Conservation (phyloP, 1,140 invertebrate species). For the Polypedilum pembai region DNA sequence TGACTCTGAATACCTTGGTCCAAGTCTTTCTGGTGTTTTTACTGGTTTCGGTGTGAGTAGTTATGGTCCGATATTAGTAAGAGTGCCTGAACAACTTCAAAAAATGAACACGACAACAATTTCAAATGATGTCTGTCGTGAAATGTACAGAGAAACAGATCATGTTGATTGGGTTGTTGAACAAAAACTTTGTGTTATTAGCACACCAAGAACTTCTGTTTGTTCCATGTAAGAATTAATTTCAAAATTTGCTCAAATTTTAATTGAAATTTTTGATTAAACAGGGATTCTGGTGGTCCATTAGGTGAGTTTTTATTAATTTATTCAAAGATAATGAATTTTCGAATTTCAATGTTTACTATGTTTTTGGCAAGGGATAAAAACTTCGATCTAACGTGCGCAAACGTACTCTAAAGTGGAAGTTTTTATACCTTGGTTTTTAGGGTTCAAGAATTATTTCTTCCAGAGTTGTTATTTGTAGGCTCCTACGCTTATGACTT, state of each 20-base stretch:
- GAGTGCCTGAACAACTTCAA: neutral
- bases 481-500: too few relatives aligned
- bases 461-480: too few relatives aligned
- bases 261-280: neutral
- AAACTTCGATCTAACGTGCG: too few relatives aligned
- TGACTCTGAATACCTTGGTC: neutral
- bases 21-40: neutral
- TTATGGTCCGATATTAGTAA: neutral
- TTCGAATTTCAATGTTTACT: too few relatives aligned
- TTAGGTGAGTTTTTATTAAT: neutral
- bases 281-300: neutral
- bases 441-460: too few relatives aligned
- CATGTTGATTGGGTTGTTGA: neutral
- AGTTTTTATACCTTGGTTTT: too few relatives aligned
- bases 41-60: neutral
- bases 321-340: too few relatives aligned
- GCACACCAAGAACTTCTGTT: constrained; percentile 22
- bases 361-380: too few relatives aligned
- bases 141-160: neutral
- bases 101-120: neutral
- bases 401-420: too few relatives aligned
- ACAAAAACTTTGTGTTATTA: neutral
- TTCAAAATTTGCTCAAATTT: neutral
- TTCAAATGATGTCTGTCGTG: neutral
- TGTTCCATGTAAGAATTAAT: neutral